Evolutionary conservation across 1,140 invertebrate genomes (phyloP).

Genomic region (Wasmannia auropunctata): DNA sequence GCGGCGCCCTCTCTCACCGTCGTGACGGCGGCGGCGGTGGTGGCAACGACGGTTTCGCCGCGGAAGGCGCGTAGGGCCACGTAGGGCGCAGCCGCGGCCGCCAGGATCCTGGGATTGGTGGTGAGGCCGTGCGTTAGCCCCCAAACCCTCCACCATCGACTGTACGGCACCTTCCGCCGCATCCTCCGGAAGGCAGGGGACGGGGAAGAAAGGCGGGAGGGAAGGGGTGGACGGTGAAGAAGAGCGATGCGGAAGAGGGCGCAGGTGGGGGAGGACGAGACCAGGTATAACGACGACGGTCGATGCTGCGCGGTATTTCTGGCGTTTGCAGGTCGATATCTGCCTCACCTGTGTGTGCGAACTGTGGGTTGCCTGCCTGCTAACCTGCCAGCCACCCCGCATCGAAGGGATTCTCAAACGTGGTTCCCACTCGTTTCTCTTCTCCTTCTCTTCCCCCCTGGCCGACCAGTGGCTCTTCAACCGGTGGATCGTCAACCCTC

Average conservation of each 20-base stretch:
- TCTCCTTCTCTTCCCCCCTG: too few relatives aligned
- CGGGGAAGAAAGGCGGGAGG: too few relatives aligned
- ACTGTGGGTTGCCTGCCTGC: slow-evolving; percentile 50
- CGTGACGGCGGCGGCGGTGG: slow-evolving; percentile 69
- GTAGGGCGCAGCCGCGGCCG: slow-evolving; percentile 78
- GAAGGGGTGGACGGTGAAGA: slow-evolving; percentile 32
- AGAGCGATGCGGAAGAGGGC: slow-evolving; percentile 2
- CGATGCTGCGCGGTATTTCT: slow-evolving; percentile 85
- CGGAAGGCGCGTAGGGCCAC: slow-evolving; percentile 22
- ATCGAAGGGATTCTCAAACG: slow-evolving; percentile 62
- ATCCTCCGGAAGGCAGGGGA: background rate
- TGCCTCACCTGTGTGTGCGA: slow-evolving; percentile 81
- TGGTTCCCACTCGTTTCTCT: slow-evolving; percentile 7
- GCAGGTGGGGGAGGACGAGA: slow-evolving; percentile 54
- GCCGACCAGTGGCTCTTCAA: slow-evolving; percentile 45
- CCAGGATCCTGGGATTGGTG: slow-evolving; percentile 77
- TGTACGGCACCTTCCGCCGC: slow-evolving; percentile 62
- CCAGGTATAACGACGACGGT: slow-evolving; percentile 82
- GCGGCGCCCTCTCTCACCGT: slow-evolving; percentile 71
- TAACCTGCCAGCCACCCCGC: background rate
- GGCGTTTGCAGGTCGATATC: slow-evolving; percentile 84
- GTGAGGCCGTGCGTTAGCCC: slow-evolving; percentile 74
- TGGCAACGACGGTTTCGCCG: slow-evolving; percentile 20
- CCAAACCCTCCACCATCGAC: slow-evolving; percentile 74
- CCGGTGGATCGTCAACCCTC: slow-evolving; percentile 6